Evolutionary conservation across 1,140 invertebrate species (phyloP), one percentile per base, ranked within the genome.

Genomic region (Pollicipes pollicipes): DNA sequence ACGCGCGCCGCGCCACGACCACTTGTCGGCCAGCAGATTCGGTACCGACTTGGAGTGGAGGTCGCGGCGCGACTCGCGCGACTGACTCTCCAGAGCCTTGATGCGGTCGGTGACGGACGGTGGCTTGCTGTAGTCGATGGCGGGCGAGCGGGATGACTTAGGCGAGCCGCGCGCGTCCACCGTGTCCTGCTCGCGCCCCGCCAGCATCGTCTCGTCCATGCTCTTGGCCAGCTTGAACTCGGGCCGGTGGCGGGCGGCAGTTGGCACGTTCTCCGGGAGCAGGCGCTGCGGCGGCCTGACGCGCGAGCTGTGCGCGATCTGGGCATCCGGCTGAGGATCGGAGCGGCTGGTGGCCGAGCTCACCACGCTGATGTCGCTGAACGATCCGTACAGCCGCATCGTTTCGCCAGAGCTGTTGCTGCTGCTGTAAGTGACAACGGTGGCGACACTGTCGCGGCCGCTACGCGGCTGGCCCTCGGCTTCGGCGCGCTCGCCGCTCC

Each of bases 221-320:
- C 64, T 66, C 27, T 10, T 66, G 27, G n/a, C 8, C 64, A 66
- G 64, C 28, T 29, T 27, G 27, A 66, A 28, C 28, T 27, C 27
- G 27, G 64, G 64, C 45, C 32, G 70, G 45, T 17, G 35, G 24
- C 29, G 21, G 30, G 29, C 26, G 66, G 30, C 31, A 31, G 35
- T 24, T 26, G 26, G 4, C 30, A 70, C 67, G 35, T 69, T 70
- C 78, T 90, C 89, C 6, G 88, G 90, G 74, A 89, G 85, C 78
- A 90, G 89, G 73, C 88, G 82, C 79, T 91, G 88, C 8, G 89
- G 89, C 16, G 88, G 88, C 76, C 88, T 85, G 16, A 91, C 89
- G 70, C 88, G 82, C 30, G 89, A 86, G 75, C 89, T 90, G 75
- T 90, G 89, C 26, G 86, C 89, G 73, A 91, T 90, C 30, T 88